phyloP scores from a whole-genome alignment of 2,888 invertebrate species.

The Scaptomyza flava region DNA sequence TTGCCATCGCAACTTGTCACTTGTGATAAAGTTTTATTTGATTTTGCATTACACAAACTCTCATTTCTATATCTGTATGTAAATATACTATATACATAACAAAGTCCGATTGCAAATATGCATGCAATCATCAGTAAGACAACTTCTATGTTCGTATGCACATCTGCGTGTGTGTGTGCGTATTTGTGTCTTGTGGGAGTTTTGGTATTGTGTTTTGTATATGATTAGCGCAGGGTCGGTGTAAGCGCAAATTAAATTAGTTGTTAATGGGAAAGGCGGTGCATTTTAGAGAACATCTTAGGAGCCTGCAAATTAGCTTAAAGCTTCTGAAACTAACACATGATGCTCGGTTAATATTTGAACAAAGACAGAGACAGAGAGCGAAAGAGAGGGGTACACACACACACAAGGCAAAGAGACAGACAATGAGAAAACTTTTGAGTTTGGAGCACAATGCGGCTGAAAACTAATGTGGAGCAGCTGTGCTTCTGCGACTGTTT shows the following conservation, averaged over 20 bases:
- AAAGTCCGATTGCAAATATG: conserved; percentile 51
- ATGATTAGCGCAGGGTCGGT: conserved; percentile 41
- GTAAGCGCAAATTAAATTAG: conserved; percentile 48
- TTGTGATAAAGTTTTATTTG: conserved; percentile 49
- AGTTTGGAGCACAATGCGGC: conserved; percentile 68
- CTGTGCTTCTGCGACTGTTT: conserved; percentile 33
- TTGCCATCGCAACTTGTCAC: conserved; percentile 34
- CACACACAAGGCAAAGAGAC: conserved; percentile 3
- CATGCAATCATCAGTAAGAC: conserved; percentile 53
- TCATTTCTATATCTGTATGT: neutral
- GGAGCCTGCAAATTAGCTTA: conserved; percentile 50
- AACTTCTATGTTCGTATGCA: conserved; percentile 11
- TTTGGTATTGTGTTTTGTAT: conserved; percentile 35
- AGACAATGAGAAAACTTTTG: conserved; percentile 67
- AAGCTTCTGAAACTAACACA: conserved; percentile 50
- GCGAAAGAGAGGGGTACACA: neutral
- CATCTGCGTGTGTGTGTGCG: conserved; percentile 6
- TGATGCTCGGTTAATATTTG: conserved; percentile 55
- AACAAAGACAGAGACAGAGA: conserved; percentile 7
- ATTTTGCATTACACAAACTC: conserved; percentile 18
- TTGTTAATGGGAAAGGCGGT: conserved; percentile 44
- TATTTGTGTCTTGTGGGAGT: conserved; percentile 16
- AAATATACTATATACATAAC: conserved; percentile 10
- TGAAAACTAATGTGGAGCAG: conserved; percentile 67
- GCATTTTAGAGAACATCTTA: conserved; percentile 26